A percentile compares a stretch with the other conserved stretches of the same genome.
Evolutionary conservation across 2,888 invertebrate species (phyloP).

Genomic region (Platypus cylindrus): DNA sequence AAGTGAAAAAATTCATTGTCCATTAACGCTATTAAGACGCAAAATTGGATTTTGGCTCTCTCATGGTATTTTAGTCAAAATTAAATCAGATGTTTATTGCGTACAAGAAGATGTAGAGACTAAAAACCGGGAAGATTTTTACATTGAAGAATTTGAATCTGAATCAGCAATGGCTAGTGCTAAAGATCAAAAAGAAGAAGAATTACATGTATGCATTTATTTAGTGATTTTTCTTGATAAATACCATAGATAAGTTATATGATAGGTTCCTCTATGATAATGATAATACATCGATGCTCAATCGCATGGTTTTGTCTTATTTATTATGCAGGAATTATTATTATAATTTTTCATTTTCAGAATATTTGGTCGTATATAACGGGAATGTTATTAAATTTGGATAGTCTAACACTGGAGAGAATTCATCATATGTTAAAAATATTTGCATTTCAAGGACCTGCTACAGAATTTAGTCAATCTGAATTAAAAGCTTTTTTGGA

Average conservation of each 20-base stretch:
- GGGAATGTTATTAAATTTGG: constrained; percentile 92
- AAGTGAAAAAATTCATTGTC: constrained; percentile 75
- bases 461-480: constrained; percentile 75
- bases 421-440: constrained; percentile 95
- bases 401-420: constrained; percentile 78
- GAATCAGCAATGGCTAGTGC: constrained; percentile 93
- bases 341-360: too few relatives aligned
- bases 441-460: constrained; percentile 88
- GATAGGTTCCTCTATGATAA: too few relatives aligned
- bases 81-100: constrained; percentile 57
- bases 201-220: constrained; percentile 55
- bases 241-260: constrained; percentile 1
- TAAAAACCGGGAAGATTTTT: constrained; percentile 40
- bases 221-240: not conserved
- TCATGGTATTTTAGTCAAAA: constrained; percentile 75
- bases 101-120: constrained; percentile 52
- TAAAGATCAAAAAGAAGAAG: constrained; percentile 87
- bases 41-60: constrained; percentile 91
- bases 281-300: too few relatives aligned
- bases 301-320: too few relatives aligned
- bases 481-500: constrained; percentile 84
- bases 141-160: constrained; percentile 77
- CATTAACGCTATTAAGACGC: constrained; percentile 68
- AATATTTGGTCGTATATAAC: constrained; percentile 95
- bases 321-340: too few relatives aligned